Evolutionary conservation across 2,113 vertebrate species (phyloP).

Genomic region (Rhinoderma darwinii): DNA sequence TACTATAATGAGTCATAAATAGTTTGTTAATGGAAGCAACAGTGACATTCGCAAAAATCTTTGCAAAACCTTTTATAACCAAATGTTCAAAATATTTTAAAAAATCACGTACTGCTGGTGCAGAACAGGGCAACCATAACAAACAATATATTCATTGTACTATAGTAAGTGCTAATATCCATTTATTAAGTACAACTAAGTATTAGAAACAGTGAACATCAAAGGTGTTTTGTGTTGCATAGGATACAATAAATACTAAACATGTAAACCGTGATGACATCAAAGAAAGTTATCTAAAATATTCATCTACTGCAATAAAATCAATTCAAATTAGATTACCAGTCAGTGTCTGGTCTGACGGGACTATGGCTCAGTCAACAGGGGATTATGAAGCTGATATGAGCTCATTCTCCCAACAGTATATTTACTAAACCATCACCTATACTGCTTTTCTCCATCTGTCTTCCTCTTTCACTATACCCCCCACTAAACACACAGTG

Average conservation of each 20-base stretch:
- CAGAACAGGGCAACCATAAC: too few relatives aligned
- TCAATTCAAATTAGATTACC: conserved; percentile 30
- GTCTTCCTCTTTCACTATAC: conserved; percentile 39
- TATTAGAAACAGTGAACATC: not conserved
- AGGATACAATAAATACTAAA: not conserved
- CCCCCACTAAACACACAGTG: conserved; percentile 20
- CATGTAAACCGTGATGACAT: not conserved
- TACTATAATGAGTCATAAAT: too few relatives aligned
- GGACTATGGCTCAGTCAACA: conserved; percentile 33
- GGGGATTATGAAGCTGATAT: conserved; percentile 45
- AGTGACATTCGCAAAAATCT: not conserved
- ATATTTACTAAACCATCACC: conserved; percentile 55
- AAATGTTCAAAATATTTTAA: not conserved
- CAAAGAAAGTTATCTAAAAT: not conserved
- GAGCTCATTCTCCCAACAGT: conserved; percentile 54
- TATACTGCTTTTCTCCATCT: conserved; percentile 53
- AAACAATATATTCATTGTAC: too few relatives aligned
- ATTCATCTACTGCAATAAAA: not conserved
- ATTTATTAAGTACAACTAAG: too few relatives aligned
- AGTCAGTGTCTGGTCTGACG: conserved; percentile 24
- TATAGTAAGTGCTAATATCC: too few relatives aligned
- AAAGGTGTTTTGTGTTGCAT: not conserved
- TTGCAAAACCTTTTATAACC: not conserved
- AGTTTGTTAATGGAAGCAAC: too few relatives aligned
- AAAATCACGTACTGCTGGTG: not conserved